These are phyloP conservation scores for Rattus norvegicus DNA, from an alignment of 2,113 vertebrate genomes.

Conservation along the genomic window GRCr8 NC_086026.1:103225501-103226000, in stretches of 20 bases:
- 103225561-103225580: neutral
- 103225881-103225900: neutral
- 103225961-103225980: neutral
- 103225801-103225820: neutral
- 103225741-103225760: constrained; percentile 19
- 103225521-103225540: constrained; percentile 46
- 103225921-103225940: neutral
- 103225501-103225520: neutral
- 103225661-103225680: neutral
- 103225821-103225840: neutral
- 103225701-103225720: constrained; percentile 37
- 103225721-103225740: constrained; percentile 39
- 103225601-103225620: constrained; percentile 29
- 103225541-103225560: constrained; percentile 27
- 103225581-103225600: constrained; percentile 55
- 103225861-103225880: neutral
- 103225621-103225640: neutral
- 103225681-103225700: neutral
- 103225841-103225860: neutral
- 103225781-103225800: constrained; percentile 32
- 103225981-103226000: neutral
- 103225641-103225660: constrained; percentile 36
- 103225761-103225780: neutral
- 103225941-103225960: neutral
- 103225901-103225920: fast-evolving